These are phyloP conservation scores for Amphimallon solstitiale DNA, from an alignment of 2,888 invertebrate species.

Conservation along the genomic window DNA sequence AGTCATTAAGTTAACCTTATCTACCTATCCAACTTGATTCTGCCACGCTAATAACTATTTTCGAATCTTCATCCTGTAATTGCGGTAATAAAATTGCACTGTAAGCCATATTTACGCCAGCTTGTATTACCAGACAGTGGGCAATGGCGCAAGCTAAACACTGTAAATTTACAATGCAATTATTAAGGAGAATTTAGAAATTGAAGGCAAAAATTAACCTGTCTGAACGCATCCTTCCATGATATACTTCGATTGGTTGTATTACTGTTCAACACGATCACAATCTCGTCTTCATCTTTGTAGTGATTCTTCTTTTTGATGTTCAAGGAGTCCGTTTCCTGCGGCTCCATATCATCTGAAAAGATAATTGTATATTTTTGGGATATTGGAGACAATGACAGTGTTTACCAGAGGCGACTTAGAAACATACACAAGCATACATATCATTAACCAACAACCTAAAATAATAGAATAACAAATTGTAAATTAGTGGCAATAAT, in stretches of 20 bases:
- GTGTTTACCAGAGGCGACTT: no score
- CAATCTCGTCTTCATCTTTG: slow-evolving; percentile 9
- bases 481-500: no score
- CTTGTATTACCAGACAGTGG: slow-evolving; percentile 66
- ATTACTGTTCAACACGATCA: neutral
- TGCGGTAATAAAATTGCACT: slow-evolving; percentile 68
- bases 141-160: slow-evolving; percentile 55
- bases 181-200: neutral
- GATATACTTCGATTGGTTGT: slow-evolving; percentile 13
- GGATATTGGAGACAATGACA: no score
- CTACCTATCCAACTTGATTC: slow-evolving; percentile 70
- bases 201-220: slow-evolving; percentile 20
- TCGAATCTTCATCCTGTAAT: slow-evolving; percentile 59
- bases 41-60: slow-evolving; percentile 60
- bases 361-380: neutral
- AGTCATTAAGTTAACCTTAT: slow-evolving; percentile 18
- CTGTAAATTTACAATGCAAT: neutral
- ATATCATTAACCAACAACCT: no score
- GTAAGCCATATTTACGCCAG: slow-evolving; percentile 69
- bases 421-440: no score
- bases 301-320: neutral
- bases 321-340: neutral
- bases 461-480: no score
- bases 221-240: slow-evolving; percentile 38
- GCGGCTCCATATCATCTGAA: neutral